phyloP scores from a whole-genome alignment of 2,113 vertebrate species.

The Falcunculus frontatus region DNA sequence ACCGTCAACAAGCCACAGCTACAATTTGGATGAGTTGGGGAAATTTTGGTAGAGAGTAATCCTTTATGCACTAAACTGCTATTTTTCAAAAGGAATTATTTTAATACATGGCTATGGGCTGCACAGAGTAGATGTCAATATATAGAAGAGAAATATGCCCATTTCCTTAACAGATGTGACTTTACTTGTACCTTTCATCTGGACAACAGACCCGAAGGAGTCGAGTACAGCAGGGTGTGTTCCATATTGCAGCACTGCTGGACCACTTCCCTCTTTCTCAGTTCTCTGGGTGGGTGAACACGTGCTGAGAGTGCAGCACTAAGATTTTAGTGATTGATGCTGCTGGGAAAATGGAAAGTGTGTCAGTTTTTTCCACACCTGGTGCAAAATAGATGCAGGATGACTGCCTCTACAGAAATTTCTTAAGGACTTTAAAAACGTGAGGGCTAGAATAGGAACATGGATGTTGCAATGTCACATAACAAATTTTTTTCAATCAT shows the following conservation, averaged over 20 bases:
- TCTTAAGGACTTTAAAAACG: not conserved
- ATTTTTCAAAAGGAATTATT: not conserved
- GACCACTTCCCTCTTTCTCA: not conserved
- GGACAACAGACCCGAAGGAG: slow-evolving; percentile 29
- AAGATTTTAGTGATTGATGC: slow-evolving; percentile 35
- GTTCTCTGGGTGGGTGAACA: slow-evolving; percentile 16
- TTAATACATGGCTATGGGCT: not conserved
- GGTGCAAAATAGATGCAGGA: not conserved
- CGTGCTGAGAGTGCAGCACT: not conserved
- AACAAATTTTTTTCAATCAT: not conserved
- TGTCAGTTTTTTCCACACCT: not conserved
- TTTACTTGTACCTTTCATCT: not conserved
- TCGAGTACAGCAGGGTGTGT: not conserved
- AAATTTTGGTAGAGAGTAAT: not conserved
- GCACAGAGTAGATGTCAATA: not conserved
- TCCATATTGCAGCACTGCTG: not conserved
- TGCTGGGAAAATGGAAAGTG: not conserved
- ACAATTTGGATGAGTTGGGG: not conserved
- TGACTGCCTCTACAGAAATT: not conserved
- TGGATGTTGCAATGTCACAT: not conserved
- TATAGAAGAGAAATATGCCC: not conserved
- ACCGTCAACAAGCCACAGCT: not conserved
- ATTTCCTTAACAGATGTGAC: slow-evolving; percentile 19
- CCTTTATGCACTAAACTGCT: not conserved
- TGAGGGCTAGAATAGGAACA: not conserved